phyloP scores from a whole-genome alignment of 2,797 vertebrate genomes.

The Poecilia wingei region DNA sequence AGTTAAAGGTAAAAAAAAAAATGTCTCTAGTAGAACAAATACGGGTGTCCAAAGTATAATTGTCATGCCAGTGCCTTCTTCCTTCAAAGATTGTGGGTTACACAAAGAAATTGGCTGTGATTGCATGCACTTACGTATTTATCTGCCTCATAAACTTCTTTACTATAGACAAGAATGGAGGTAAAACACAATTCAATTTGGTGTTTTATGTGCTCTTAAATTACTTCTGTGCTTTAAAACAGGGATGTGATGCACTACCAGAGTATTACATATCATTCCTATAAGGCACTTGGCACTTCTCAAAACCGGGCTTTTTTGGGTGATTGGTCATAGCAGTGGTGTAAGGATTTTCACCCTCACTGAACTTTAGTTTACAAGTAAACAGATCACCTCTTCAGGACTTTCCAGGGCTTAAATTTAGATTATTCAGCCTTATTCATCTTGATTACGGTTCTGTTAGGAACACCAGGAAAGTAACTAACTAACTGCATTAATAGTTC shows the following conservation, averaged over 20 bases:
- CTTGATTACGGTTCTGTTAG: background rate
- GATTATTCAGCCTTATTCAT: background rate
- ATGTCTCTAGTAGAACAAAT: background rate
- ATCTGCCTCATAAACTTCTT: background rate
- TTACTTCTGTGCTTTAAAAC: background rate
- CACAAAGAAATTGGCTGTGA: constrained; percentile 1
- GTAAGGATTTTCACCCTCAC: background rate
- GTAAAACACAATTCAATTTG: background rate
- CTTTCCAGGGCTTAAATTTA: background rate
- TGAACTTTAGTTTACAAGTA: background rate
- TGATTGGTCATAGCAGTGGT: background rate
- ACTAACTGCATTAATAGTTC: background rate
- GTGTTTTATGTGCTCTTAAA: background rate
- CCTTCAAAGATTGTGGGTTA: background rate
- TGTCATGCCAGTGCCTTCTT: background rate
- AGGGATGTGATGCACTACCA: background rate
- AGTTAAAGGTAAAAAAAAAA: background rate
- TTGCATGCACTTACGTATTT: background rate
- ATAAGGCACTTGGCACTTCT: background rate
- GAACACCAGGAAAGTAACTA: background rate
- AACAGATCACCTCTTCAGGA: background rate
- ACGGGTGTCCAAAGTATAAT: background rate
- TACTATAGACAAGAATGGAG: background rate
- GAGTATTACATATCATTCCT: background rate
- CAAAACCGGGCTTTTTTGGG: background rate